A percentile compares a stretch with the other conserved stretches of the same genome.
Evolutionary conservation across 2,797 vertebrate genomes (phyloP).

Genomic region (Dendrocincla fuliginosa): DNA sequence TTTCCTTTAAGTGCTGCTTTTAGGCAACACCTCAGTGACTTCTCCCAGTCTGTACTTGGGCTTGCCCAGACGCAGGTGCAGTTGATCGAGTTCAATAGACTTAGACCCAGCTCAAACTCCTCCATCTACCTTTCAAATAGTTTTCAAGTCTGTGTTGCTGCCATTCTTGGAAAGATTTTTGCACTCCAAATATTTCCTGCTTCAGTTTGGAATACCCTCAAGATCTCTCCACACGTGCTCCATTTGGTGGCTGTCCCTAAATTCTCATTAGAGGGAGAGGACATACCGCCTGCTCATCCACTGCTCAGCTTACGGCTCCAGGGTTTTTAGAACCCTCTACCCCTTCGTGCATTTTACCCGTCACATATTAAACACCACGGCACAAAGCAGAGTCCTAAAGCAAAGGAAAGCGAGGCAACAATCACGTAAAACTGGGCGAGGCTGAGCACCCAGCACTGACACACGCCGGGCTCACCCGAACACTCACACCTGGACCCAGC

Average conservation of each 20-base stretch:
- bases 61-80: background rate
- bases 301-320: background rate
- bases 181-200: background rate
- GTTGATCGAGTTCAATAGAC: background rate
- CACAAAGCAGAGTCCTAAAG: background rate
- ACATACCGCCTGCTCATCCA: background rate
- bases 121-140: background rate
- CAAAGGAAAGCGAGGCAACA: background rate
- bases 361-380: background rate
- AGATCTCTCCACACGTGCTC: background rate
- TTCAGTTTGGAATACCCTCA: background rate
- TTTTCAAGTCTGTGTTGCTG: background rate
- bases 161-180: background rate
- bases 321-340: background rate
- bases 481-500: rapidly evolving
- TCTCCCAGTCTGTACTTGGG: background rate
- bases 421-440: background rate
- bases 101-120: background rate
- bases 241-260: background rate
- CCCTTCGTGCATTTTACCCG: background rate
- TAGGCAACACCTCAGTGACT: background rate
- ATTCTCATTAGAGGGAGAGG: too few species aligned
- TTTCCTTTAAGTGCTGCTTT: background rate
- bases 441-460: background rate
- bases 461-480: rapidly evolving